Evolutionary conservation across 2,888 invertebrate genomes (phyloP).

Genomic region (Laothoe populi): DNA sequence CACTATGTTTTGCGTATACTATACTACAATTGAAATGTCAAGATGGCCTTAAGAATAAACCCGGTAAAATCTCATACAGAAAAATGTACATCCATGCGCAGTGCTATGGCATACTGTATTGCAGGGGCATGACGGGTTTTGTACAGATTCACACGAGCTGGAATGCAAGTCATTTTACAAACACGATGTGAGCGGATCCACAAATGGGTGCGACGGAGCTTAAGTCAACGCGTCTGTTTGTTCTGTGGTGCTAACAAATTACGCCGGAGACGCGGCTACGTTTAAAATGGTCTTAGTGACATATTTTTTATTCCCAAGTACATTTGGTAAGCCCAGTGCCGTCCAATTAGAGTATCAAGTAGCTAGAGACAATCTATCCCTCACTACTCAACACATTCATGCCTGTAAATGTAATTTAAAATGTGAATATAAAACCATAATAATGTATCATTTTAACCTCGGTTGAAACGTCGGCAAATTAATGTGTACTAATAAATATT

Average conservation of each 20-base stretch:
- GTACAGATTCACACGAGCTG: slow-evolving; percentile 48
- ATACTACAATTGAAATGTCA: neutral
- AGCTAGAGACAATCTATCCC: too few relatives aligned
- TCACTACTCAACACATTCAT: too few relatives aligned
- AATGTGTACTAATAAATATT: too few relatives aligned
- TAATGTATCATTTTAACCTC: too few relatives aligned
- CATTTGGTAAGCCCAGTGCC: too few relatives aligned
- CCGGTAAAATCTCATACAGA: neutral
- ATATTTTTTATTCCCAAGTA: too few relatives aligned
- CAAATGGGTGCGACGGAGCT: slow-evolving; percentile 49
- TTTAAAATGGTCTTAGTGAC: slow-evolving; percentile 42
- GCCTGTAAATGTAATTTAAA: too few relatives aligned
- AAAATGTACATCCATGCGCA: slow-evolving; percentile 3
- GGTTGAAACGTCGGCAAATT: too few relatives aligned
- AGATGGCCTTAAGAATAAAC: neutral
- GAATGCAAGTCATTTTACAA: slow-evolving; percentile 55
- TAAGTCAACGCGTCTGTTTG: slow-evolving; percentile 52
- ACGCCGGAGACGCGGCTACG: slow-evolving; percentile 43
- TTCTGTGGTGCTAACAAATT: slow-evolving; percentile 54
- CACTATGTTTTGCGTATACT: too few relatives aligned
- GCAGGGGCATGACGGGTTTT: slow-evolving; percentile 39
- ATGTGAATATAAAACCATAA: too few relatives aligned
- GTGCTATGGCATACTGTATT: slow-evolving; percentile 39
- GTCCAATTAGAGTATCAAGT: too few relatives aligned
- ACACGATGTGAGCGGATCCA: slow-evolving; percentile 49